These are phyloP conservation scores for Urosaurus nigricauda DNA, from an alignment of 2,797 vertebrate genomes.

Conservation along the genomic window DNA sequence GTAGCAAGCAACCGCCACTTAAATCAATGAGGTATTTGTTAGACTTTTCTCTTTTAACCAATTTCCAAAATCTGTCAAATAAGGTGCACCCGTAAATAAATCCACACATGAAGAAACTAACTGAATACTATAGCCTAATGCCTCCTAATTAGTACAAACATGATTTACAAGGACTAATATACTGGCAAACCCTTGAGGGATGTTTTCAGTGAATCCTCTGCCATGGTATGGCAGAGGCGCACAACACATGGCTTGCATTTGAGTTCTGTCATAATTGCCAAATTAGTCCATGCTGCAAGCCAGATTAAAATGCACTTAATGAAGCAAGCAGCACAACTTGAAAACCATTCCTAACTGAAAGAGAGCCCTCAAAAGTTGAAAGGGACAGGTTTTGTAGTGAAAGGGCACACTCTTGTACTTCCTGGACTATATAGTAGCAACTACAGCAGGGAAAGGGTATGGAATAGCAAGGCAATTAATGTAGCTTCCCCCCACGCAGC, in stretches of 20 bases:
- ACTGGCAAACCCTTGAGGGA: slow-evolving; percentile 28
- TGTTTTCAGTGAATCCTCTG: slow-evolving; percentile 33
- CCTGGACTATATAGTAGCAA: not conserved
- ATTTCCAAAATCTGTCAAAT: slow-evolving; percentile 43
- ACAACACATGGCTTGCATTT: not conserved
- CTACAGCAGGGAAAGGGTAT: not conserved
- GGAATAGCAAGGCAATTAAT: not conserved
- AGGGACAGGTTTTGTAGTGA: not conserved
- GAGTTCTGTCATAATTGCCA: not conserved
- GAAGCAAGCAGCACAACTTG: not conserved
- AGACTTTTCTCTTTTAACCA: slow-evolving; percentile 43
- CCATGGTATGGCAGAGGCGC: not conserved
- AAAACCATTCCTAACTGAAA: not conserved
- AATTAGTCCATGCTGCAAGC: not conserved
- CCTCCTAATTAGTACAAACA: slow-evolving; percentile 28
- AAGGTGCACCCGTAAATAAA: slow-evolving; percentile 56
- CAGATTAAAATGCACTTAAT: not conserved
- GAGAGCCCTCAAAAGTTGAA: not conserved
- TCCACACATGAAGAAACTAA: not conserved
- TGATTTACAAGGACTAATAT: slow-evolving; percentile 40
- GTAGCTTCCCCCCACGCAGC: not conserved
- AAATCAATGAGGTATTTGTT: slow-evolving; percentile 29
- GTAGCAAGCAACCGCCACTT: slow-evolving; percentile 38
- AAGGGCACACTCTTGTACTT: not conserved
- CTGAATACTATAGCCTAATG: slow-evolving; percentile 21